Percentiles rank a stretch among this genome's conserved stretches.
Conservation (phyloP, 2,113 vertebrate species). For the Microcebus ravelobensis region DNA sequence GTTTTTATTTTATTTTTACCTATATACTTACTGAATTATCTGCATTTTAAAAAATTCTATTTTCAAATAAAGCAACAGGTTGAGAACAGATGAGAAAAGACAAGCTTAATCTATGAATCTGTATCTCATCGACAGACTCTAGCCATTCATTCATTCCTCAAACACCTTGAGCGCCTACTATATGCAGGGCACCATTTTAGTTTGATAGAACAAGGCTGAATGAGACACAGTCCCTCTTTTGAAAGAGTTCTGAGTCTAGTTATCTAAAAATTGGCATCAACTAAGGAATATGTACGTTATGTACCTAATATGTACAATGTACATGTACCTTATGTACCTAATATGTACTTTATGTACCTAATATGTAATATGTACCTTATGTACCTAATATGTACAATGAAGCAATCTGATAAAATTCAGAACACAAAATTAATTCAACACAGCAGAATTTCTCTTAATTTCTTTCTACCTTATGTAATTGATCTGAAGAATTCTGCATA, state of each 20-base stretch:
- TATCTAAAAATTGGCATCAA: neutral
- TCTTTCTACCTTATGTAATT: neutral
- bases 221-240: neutral
- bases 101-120: neutral
- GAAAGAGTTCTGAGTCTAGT: neutral
- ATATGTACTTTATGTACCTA: too few relatives aligned
- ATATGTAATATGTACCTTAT: too few relatives aligned
- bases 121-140: neutral
- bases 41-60: neutral
- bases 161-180: neutral
- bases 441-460: neutral
- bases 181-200: neutral
- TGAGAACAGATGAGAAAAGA: conserved; percentile 13
- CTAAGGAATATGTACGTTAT: neutral
- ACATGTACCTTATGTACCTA: too few relatives aligned
- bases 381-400: neutral
- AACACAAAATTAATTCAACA: conserved; percentile 15
- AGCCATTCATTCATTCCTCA: neutral
- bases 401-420: neutral
- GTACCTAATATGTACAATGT: too few relatives aligned
- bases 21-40: conserved; percentile 20
- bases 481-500: neutral
- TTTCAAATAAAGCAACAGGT: neutral
- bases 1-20: conserved; percentile 22
- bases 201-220: neutral